These are phyloP conservation scores for Dendrolimus houi DNA, from an alignment of 2,888 invertebrate species.

Conservation along the genomic window DNA sequence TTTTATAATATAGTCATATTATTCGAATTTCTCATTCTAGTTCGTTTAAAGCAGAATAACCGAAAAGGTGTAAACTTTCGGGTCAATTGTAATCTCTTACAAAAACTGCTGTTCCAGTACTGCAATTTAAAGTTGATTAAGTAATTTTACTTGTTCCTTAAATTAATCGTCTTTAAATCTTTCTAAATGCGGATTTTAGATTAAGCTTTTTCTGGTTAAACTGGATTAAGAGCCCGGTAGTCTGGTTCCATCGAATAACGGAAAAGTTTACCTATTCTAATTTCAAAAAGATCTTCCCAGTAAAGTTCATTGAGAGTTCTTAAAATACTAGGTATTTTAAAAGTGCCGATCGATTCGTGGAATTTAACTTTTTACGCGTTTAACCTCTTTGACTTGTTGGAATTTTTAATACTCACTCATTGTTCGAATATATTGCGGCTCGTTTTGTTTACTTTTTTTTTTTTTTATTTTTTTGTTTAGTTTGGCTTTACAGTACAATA, in stretches of 20 bases:
- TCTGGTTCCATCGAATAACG: not conserved
- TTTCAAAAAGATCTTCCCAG: not conserved
- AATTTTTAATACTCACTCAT: not conserved
- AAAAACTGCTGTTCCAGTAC: too few relatives aligned
- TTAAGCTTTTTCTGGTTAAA: too few relatives aligned
- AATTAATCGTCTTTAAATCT: too few relatives aligned
- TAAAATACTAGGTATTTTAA: not conserved
- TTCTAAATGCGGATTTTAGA: too few relatives aligned
- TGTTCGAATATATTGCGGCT: not conserved
- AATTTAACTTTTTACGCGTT: not conserved
- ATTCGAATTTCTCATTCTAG: too few relatives aligned
- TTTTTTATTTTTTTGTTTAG: not conserved
- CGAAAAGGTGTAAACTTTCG: too few relatives aligned
- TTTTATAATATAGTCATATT: too few relatives aligned
- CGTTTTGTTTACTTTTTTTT: not conserved
- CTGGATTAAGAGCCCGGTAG: too few relatives aligned
- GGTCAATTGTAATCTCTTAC: too few relatives aligned
- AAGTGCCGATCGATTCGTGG: not conserved
- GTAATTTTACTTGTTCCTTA: too few relatives aligned
- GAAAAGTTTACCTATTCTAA: not conserved
- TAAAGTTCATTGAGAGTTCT: not conserved
- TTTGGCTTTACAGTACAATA: not conserved
- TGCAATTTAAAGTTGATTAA: too few relatives aligned
- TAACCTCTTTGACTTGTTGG: not conserved
- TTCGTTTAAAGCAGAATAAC: too few relatives aligned